Base-by-base conservation (phyloP, 2,888 invertebrate species). In the Trachelus stipa region DNA sequence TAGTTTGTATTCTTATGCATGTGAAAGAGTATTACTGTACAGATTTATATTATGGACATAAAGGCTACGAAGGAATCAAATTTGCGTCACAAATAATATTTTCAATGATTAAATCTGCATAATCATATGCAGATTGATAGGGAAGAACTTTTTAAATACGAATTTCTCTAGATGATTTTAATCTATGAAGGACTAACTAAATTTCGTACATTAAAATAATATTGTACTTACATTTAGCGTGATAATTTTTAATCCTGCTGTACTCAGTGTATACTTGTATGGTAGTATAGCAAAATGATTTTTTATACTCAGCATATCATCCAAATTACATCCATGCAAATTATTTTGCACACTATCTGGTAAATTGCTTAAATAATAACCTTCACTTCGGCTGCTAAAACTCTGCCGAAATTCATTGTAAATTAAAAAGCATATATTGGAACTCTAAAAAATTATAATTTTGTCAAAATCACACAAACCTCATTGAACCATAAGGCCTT, bases 241-340 rank as follows among this genome's bases (percentile, higher is more conserved):
- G 12, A 68, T 79, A 11, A 87, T 85, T 4, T 80, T 31, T n/a
- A 88, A 74, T 34, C 87, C 88, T 23, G 74, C 80, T n/a, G 78
- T 79, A 11, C 75, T 83, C 12, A 90, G 77, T 35, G 78, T 79
- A 23, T 77, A 83, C 34, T 85, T 84, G 75, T 88, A 88, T 9
- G 89, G 87, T 73, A 90, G 75, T 68, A 89, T 34, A 6, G 91
- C 90, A 69, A 82, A 85, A 79, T 91, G 90, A 75, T 87, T 85
- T 68, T 73, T 80, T 35, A 91, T 83, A 78, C 83, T 88, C 34
- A 91, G 79, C 15, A 86, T 79, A 3, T 35, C 68, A 76, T 90
- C 82, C 15, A 87, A 78, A 74, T 84, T 73, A 74, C 79, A 83
- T 34, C 76, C 40, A 11, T 77, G 73, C 9, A 88, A 83, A 79